Conservation (phyloP, 2,888 invertebrate genomes). For the Lomographa bimaculata region DNA sequence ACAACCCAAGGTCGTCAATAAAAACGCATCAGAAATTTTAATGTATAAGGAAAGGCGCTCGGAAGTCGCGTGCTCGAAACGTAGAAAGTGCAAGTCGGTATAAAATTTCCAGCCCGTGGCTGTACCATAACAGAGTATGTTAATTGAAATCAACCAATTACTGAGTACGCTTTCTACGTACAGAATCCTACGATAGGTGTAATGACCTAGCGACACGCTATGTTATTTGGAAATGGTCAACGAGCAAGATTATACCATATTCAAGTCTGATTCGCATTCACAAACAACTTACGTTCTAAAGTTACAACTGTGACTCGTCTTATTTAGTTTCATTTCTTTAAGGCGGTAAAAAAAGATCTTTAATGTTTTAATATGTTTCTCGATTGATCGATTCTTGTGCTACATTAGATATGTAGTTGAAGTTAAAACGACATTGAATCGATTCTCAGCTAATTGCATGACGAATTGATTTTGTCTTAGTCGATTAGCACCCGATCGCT, state of each 20-base stretch:
- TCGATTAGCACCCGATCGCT: slow-evolving; percentile 34
- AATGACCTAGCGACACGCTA: slow-evolving; percentile 53
- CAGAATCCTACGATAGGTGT: slow-evolving; percentile 51
- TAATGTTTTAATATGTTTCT: no score
- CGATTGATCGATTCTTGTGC: slow-evolving; percentile 11
- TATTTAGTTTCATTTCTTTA: no score
- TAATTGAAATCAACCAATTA: slow-evolving; percentile 70
- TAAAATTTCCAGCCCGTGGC: slow-evolving; percentile 56
- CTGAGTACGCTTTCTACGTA: slow-evolving; percentile 50
- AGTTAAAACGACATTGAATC: slow-evolving; percentile 35
- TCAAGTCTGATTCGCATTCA: no score
- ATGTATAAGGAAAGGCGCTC: slow-evolving; percentile 54
- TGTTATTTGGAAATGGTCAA: slow-evolving; percentile 28
- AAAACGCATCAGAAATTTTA: slow-evolving; percentile 55
- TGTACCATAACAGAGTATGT: slow-evolving; percentile 59
- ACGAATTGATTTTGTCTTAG: slow-evolving; percentile 37
- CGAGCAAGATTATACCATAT: no score
- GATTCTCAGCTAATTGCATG: slow-evolving; percentile 32
- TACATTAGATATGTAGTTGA: slow-evolving; percentile 9
- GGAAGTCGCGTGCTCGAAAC: slow-evolving; percentile 61
- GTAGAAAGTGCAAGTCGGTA: slow-evolving; percentile 74
- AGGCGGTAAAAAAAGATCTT: no score
- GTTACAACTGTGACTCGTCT: no score
- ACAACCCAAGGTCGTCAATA: slow-evolving; percentile 46
- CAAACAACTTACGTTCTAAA: no score